Evolutionary conservation across 2,797 vertebrate species (phyloP).

Genomic region (Anableps anableps): DNA sequence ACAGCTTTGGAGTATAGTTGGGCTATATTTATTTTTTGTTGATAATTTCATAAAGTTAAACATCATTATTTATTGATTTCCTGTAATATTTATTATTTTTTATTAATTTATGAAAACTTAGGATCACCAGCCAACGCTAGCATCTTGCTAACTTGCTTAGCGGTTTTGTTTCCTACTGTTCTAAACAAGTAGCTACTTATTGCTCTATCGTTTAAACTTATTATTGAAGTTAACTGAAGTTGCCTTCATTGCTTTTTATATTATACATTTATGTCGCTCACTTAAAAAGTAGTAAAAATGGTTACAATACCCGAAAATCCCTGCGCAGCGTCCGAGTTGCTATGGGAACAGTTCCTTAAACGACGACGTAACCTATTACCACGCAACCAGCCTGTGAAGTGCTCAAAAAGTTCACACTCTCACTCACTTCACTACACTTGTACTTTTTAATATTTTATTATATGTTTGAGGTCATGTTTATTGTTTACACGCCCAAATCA

Average conservation of each 20-base stretch:
- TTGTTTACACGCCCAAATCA: not conserved
- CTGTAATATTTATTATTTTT: not conserved
- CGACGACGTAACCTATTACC: not conserved
- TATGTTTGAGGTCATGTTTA: not conserved
- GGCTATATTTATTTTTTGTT: not conserved
- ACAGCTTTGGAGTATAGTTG: not conserved
- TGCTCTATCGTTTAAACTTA: not conserved
- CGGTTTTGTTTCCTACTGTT: not conserved
- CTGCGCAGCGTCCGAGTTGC: not conserved
- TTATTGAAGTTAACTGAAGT: not conserved
- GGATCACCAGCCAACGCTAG: not conserved
- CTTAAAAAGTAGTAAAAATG: not conserved
- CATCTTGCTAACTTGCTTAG: not conserved
- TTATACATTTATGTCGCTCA: not conserved
- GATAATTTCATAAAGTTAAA: not conserved
- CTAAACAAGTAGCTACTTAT: not conserved
- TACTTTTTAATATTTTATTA: not conserved
- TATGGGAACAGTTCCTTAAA: not conserved
- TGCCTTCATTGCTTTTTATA: not conserved
- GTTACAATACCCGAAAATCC: not conserved
- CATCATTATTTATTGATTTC: not conserved
- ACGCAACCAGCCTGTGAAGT: not conserved
- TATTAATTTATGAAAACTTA: not conserved
- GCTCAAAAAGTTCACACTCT: not conserved
- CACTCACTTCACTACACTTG: not conserved